Evolutionary conservation across 2,888 invertebrate species (phyloP).

Genomic region (Blomia tropicalis): DNA sequence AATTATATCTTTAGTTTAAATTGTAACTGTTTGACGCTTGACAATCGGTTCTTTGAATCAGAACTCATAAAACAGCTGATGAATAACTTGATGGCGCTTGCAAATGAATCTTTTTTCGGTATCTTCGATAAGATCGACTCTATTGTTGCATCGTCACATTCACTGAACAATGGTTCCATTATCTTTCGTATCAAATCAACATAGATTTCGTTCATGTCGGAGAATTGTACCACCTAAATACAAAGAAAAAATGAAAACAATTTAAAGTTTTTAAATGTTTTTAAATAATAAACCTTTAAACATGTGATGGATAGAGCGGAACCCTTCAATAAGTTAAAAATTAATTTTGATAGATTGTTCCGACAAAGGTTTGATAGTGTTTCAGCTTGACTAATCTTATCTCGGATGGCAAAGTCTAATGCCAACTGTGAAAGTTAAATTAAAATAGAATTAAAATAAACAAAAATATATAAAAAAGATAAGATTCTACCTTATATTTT

Average conservation of each 20-base stretch:
- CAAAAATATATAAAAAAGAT: no score
- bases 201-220: constrained; percentile 20
- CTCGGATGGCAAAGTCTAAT: constrained; percentile 22
- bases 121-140: constrained; percentile 22
- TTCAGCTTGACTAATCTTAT: constrained; percentile 22
- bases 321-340: constrained; percentile 20
- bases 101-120: constrained; percentile 24
- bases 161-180: constrained; percentile 6
- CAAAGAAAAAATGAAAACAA: neutral
- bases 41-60: neutral
- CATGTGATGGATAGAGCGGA: constrained; percentile 22
- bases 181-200: constrained; percentile 21
- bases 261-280: neutral
- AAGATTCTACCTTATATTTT: constrained; percentile 25
- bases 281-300: constrained; percentile 14
- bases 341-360: neutral
- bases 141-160: constrained; percentile 15
- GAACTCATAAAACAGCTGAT: constrained; percentile 24
- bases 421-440: constrained; percentile 15
- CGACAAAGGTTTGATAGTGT: neutral
- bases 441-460: no score
- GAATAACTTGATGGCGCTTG: constrained; percentile 24
- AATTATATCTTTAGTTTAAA: constrained; percentile 3
- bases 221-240: constrained; percentile 22
- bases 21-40: constrained; percentile 10